Evolutionary conservation across 2,113 vertebrate genomes (phyloP).

Genomic region (Capreolus pygargus): DNA sequence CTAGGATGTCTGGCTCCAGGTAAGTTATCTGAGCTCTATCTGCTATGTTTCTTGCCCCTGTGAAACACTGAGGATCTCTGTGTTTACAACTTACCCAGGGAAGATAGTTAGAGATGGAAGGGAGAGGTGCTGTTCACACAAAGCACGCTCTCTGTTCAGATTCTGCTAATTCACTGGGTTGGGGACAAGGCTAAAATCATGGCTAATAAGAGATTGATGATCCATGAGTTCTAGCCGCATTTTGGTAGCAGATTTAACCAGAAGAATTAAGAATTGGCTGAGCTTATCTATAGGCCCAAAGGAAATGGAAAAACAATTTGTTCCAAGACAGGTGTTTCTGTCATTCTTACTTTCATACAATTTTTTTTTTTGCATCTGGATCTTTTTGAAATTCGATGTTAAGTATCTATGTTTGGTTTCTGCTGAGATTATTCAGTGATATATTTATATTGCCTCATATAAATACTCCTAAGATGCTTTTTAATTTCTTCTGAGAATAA

Average conservation of each 20-base stretch:
- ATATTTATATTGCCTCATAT: background rate
- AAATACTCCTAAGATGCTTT: constrained; percentile 1
- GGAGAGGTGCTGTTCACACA: background rate
- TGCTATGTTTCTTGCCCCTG: background rate
- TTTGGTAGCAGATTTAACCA: background rate
- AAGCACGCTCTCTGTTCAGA: background rate
- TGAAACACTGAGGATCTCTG: background rate
- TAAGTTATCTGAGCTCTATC: background rate
- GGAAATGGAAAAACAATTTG: background rate
- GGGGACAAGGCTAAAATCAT: background rate
- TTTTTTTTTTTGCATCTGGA: background rate
- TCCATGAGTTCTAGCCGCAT: background rate
- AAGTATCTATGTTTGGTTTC: background rate
- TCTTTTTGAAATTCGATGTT: constrained; percentile 3
- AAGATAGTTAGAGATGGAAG: background rate
- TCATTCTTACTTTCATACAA: background rate
- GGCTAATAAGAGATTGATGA: background rate
- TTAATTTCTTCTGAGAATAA: constrained; percentile 36
- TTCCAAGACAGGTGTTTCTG: background rate
- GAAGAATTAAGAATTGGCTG: background rate
- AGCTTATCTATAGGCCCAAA: background rate
- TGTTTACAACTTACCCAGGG: background rate
- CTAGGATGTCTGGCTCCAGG: background rate
- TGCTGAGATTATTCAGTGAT: background rate
- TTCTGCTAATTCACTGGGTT: background rate